These are phyloP conservation scores for Lates calcarifer DNA, from an alignment of 2,113 vertebrate genomes.

Conservation along the genomic window DNA sequence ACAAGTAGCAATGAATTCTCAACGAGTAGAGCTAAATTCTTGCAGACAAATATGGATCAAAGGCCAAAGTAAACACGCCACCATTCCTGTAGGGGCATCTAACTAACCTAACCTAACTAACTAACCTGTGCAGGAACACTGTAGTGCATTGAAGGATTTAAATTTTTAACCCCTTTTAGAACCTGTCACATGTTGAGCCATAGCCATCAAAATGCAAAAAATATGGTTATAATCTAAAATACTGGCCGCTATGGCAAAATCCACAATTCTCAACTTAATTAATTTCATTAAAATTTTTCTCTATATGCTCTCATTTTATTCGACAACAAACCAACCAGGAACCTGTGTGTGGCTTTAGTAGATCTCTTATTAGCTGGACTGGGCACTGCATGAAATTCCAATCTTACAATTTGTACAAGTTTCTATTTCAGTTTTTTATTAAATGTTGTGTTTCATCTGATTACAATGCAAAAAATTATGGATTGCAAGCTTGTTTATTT, in stretches of 20 bases:
- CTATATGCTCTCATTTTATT: background rate
- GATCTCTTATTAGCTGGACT: background rate
- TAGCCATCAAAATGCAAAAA: background rate
- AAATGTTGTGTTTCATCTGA: background rate
- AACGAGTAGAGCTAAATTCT: background rate
- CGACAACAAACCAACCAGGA: background rate
- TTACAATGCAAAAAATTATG: background rate
- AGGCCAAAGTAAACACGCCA: background rate
- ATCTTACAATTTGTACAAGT: background rate
- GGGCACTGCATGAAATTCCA: background rate
- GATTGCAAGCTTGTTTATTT: slow-evolving; percentile 7
- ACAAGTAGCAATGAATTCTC: slow-evolving; percentile 9
- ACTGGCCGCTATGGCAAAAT: background rate
- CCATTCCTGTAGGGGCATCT: background rate
- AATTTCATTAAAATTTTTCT: background rate
- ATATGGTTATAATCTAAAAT: background rate
- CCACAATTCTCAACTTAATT: background rate
- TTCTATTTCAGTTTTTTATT: background rate
- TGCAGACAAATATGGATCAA: background rate
- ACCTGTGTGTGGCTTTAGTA: background rate
- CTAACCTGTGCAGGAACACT: background rate
- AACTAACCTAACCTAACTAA: no score
- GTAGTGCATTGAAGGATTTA: background rate
- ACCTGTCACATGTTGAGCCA: background rate
- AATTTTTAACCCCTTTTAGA: background rate